Conservation (phyloP, 2,797 vertebrate species). For the Anas acuta region DNA sequence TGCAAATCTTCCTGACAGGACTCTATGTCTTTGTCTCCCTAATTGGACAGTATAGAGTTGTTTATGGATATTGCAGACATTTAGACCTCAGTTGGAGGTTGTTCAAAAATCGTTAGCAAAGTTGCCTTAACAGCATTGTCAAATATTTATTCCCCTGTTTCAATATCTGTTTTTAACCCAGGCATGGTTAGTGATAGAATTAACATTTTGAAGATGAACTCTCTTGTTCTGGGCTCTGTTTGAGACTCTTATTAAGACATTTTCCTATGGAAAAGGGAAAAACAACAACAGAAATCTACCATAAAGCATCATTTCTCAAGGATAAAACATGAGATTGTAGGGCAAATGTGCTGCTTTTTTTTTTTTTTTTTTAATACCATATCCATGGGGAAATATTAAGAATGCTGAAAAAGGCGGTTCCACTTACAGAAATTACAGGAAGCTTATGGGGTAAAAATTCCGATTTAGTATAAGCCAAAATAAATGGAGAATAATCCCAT, state of each 20-base stretch:
- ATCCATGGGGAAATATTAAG: constrained; percentile 20
- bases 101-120: constrained; percentile 97
- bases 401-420: constrained; percentile 29
- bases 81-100: constrained; percentile 96
- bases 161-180: constrained; percentile 66
- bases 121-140: constrained; percentile 92
- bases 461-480: constrained; percentile 43
- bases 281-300: not conserved
- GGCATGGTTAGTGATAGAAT: constrained; percentile 35
- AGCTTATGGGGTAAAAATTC: constrained; percentile 58
- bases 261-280: constrained; percentile 1
- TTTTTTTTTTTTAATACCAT: not conserved
- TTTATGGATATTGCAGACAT: constrained; percentile 98
- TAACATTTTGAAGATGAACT: constrained; percentile 23
- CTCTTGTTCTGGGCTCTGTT: not conserved
- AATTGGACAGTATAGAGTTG: constrained; percentile 99
- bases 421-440: constrained; percentile 51
- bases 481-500: constrained; percentile 60
- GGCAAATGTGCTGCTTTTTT: constrained; percentile 1
- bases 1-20: constrained; percentile 98
- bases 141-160: constrained; percentile 80
- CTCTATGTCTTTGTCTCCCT: constrained; percentile 97
- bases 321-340: constrained; percentile 13
- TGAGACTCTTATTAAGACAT: constrained; percentile 26
- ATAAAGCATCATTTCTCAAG: constrained; percentile 50